Conservation (phyloP, 2,797 vertebrate species). For the Bucorvus abyssinicus region DNA sequence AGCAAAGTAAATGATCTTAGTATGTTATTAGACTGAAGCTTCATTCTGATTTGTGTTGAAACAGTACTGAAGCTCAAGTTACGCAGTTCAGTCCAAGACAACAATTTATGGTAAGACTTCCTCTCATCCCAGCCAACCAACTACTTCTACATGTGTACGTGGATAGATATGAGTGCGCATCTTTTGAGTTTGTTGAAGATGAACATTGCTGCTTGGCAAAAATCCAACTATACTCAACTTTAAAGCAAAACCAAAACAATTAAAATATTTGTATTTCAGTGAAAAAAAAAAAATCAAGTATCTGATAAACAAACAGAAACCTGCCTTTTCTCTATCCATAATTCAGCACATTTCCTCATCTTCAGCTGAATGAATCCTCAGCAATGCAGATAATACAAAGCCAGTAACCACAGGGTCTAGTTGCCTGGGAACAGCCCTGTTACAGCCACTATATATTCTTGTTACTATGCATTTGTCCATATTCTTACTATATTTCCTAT, state of each 20-base stretch:
- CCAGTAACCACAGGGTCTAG: slow-evolving; percentile 51
- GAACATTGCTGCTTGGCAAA: not conserved
- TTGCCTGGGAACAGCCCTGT: slow-evolving; percentile 70
- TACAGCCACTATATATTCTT: not conserved
- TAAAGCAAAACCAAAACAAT: not conserved
- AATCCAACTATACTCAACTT: not conserved
- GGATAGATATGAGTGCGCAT: not conserved
- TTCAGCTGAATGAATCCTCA: slow-evolving; percentile 38
- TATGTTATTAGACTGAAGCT: not conserved
- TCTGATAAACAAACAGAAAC: slow-evolving; percentile 18
- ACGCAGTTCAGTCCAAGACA: not conserved
- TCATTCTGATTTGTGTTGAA: not conserved
- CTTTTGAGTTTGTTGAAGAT: not conserved
- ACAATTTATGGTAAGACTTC: not conserved
- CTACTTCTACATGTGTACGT: not conserved
- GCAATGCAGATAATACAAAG: slow-evolving; percentile 57
- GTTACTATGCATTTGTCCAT: too few species aligned
- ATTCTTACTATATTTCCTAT: not conserved
- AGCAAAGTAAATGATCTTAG: not conserved
- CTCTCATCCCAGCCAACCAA: not conserved
- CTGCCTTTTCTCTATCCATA: not conserved
- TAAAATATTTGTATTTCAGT: not conserved
- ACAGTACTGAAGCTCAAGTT: not conserved
- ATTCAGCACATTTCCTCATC: slow-evolving; percentile 29
- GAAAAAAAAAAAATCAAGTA: not conserved